Conservation (phyloP, 2,113 vertebrate species). For the Nycticebus coucang region DNA sequence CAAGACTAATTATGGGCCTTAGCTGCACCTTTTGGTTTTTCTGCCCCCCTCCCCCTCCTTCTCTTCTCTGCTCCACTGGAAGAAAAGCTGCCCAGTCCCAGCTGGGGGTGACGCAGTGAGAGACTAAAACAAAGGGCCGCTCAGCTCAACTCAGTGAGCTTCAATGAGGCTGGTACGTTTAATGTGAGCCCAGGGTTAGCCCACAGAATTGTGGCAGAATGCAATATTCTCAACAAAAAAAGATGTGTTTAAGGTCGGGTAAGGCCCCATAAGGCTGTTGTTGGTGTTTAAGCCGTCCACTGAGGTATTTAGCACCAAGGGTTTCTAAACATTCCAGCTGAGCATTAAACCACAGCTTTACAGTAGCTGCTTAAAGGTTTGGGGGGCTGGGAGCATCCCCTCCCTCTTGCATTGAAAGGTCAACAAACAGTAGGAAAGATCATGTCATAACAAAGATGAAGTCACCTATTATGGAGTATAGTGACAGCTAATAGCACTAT, state of each 20-base stretch:
- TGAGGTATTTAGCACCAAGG: conserved; percentile 90
- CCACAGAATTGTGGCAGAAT: conserved; percentile 91
- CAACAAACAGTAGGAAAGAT: conserved; percentile 91
- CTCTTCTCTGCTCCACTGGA: conserved; percentile 87
- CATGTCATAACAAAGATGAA: conserved; percentile 91
- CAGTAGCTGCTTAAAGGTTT: conserved; percentile 91
- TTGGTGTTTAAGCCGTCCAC: conserved; percentile 93
- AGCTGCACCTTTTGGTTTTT: conserved; percentile 93
- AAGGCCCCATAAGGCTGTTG: conserved; percentile 93
- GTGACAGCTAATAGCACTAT: conserved; percentile 86
- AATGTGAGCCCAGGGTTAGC: conserved; percentile 90
- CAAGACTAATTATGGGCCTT: conserved; percentile 98
- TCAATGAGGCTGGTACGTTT: conserved; percentile 90
- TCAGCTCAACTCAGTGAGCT: conserved; percentile 92
- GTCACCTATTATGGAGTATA: conserved; percentile 86
- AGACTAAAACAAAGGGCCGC: conserved; percentile 92
- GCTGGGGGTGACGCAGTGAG: conserved; percentile 88
- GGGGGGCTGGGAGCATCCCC: conserved; percentile 90
- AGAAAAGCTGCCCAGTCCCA: conserved; percentile 90
- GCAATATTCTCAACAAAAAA: conserved; percentile 92
- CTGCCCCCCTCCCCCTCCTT: conserved; percentile 72
- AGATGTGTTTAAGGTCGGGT: conserved; percentile 91
- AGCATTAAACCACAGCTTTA: conserved; percentile 90
- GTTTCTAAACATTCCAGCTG: conserved; percentile 94
- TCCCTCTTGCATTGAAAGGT: conserved; percentile 89